Base-by-base conservation (phyloP, 2,888 invertebrate genomes). In the Melanchra persicariae region DNA sequence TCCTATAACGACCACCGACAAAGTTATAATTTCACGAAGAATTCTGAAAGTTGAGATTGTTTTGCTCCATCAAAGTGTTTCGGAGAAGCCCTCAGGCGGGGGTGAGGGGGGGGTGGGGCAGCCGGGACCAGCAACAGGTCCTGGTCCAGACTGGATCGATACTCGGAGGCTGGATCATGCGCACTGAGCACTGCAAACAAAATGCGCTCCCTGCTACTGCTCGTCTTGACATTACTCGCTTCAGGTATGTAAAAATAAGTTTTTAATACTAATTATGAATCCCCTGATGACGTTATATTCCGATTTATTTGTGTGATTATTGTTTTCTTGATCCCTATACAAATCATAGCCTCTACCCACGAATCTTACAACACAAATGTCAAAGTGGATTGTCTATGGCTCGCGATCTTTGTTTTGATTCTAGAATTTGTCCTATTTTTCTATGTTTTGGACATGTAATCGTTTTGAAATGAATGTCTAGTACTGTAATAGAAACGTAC, bases 1-100 rank as follows among this genome's bases (percentile, higher is more conserved):
- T 79, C 77, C 72, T 70, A 65, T 75, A 77, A 82, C 76, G 70
- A 78, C 77, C 61, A 75, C 54, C 57, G 77, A 45, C 87, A 91
- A 94, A 91, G 91, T 94, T 94, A 93, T 87, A 92, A 94, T 93
- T 92, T 93, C 88, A 87, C 85, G 80, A 93, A 93, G 92, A 94
- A 93, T 94, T 92, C 85, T 82, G 79, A 91, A 95, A 95, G 93
- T 95, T 94, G 79, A 92, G 92, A 94, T 94, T 95, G 93, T 94
- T 94, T 94, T 91, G 88, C 85, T 79, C 87, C 89, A 92, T 93
- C 92, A 92, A 92, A 93, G 91, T 91, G 91, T 90, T 91, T 88
- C 80, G 79, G 79, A 83, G 83, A 87, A 87, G 82, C 84, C 82
- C 82, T 84, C 84, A 80, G 84, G 83, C 76, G 82, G 82, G 77